A percentile compares a stretch with the other conserved stretches of the same genome.
Evolutionary conservation across 2,888 invertebrate species (phyloP).

Genomic region (Drosophila borealis): DNA sequence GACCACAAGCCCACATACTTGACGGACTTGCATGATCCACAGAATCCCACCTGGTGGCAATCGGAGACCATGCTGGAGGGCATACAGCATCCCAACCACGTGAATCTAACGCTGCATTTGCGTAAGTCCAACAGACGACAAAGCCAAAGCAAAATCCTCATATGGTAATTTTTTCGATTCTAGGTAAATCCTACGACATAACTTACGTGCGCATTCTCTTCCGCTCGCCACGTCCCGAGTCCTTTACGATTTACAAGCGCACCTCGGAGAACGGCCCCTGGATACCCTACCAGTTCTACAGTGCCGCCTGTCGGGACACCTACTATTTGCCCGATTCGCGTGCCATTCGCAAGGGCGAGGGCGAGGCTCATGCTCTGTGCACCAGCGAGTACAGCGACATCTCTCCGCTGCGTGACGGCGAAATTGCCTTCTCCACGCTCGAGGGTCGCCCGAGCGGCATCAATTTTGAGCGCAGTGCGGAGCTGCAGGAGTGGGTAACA

Average conservation of each 20-base stretch:
- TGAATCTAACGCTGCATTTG: conserved; percentile 95
- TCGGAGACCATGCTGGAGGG: conserved; percentile 98
- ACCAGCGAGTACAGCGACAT: conserved; percentile 99
- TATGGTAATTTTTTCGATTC: conserved; percentile 60
- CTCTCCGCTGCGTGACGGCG: conserved; percentile 96
- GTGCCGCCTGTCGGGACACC: conserved; percentile 96
- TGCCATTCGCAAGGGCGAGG: conserved; percentile 89
- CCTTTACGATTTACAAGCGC: conserved; percentile 97
- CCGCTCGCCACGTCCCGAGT: conserved; percentile 98
- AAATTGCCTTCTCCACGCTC: conserved; percentile 97
- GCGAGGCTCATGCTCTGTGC: conserved; percentile 97
- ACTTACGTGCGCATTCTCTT: conserved; percentile 97
- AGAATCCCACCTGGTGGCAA: conserved; percentile 98
- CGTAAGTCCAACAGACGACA: conserved; percentile 86
- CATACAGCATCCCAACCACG: conserved; percentile 95
- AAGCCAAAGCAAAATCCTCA: neutral
- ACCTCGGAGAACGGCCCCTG: conserved; percentile 91
- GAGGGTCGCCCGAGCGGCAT: conserved; percentile 97
- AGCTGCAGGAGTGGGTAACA: conserved; percentile 99
- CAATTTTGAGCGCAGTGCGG: conserved; percentile 94
- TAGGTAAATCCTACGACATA: conserved; percentile 98
- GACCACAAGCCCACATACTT: conserved; percentile 91
- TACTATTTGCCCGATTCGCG: conserved; percentile 93
- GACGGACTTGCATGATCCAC: conserved; percentile 96
- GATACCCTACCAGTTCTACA: conserved; percentile 96